phyloP scores from a whole-genome alignment of 2,113 vertebrate genomes.

The Microcebus murinus region DNA sequence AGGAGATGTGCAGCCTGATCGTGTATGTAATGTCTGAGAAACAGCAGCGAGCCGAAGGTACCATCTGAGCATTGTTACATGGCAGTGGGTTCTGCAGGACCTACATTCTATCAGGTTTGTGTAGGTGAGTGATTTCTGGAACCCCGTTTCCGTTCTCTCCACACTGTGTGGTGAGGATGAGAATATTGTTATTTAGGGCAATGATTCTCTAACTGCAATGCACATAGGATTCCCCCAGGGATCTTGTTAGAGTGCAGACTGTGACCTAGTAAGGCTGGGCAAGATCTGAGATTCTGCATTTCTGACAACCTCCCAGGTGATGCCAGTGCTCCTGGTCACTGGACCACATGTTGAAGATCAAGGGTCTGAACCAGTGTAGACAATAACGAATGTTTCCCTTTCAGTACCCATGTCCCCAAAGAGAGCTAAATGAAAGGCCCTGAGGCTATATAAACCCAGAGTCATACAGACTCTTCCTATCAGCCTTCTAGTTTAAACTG shows the following conservation, averaged over 20 bases:
- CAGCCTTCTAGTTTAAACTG: not conserved
- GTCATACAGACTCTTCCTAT: not conserved
- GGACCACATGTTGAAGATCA: not conserved
- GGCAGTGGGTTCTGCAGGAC: not conserved
- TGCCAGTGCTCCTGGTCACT: not conserved
- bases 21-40: not conserved
- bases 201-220: not conserved
- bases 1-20: rapidly evolving
- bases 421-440: not conserved
- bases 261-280: not conserved
- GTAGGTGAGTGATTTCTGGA: not conserved
- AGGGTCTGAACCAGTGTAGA: not conserved
- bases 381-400: not conserved
- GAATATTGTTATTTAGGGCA: not conserved
- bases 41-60: not conserved
- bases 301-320: not conserved
- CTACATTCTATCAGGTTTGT: not conserved
- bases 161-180: too few relatives aligned
- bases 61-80: not conserved
- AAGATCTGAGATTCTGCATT: not conserved
- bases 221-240: not conserved
- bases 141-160: not conserved
- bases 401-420: not conserved
- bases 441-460: not conserved
- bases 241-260: not conserved